Evolutionary conservation across 1,140 invertebrate species (phyloP).

Genomic region (Venustaconcha ellipsiformis): DNA sequence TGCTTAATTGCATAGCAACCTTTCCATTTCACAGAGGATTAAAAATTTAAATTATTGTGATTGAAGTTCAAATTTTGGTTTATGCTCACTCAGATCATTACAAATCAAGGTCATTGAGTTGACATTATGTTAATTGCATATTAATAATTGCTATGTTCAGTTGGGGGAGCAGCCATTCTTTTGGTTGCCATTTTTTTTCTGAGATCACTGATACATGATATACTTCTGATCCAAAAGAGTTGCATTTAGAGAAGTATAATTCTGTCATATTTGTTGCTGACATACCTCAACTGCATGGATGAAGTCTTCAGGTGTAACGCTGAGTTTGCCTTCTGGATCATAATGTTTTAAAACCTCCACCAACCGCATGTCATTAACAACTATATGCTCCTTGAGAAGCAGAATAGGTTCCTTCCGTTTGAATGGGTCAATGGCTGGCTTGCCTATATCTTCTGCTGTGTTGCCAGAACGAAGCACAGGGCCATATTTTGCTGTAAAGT

Average conservation of each 20-base stretch:
- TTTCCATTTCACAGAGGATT: too few species aligned
- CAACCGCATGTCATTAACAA: slow-evolving; percentile 62
- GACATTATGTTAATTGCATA: neutral
- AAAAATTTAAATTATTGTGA: too few species aligned
- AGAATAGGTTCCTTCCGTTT: slow-evolving; percentile 56
- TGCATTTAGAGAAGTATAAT: neutral
- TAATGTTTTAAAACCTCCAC: slow-evolving; percentile 61
- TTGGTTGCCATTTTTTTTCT: neutral
- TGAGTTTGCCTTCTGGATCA: slow-evolving; percentile 49
- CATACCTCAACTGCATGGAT: slow-evolving; percentile 59
- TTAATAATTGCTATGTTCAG: neutral
- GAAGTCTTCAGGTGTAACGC: slow-evolving; percentile 61
- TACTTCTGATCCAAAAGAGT: too few species aligned
- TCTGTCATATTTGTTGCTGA: neutral
- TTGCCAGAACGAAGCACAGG: slow-evolving; percentile 64
- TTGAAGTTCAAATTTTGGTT: too few species aligned
- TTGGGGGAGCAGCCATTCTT: neutral
- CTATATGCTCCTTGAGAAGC: slow-evolving; percentile 61
- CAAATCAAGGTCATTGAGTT: neutral
- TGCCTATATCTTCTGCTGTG: slow-evolving; percentile 61
- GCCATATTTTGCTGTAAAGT: slow-evolving; percentile 59
- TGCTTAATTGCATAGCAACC: too few species aligned
- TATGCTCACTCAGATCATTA: too few species aligned
- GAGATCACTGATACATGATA: neutral
- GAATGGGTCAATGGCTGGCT: slow-evolving; percentile 58